Conservation (phyloP, 1,140 invertebrate genomes). For the Mamestra configurata region DNA sequence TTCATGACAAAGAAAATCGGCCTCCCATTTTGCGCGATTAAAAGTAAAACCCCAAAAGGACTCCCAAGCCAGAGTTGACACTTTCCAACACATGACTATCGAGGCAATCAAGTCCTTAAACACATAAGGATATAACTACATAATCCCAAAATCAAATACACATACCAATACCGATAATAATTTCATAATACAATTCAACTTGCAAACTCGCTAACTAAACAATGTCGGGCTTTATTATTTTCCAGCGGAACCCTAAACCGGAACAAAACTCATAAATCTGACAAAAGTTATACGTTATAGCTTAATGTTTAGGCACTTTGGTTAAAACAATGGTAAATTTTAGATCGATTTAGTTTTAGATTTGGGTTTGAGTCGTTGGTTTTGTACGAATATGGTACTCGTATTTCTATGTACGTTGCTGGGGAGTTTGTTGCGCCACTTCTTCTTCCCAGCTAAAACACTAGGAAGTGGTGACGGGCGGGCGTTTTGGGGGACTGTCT, state of each 20-base stretch:
- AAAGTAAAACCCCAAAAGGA: no score
- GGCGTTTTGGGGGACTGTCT: no score
- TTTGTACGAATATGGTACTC: no score
- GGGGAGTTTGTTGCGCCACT: no score
- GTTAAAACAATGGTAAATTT: not conserved
- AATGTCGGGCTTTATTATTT: slow-evolving; percentile 41
- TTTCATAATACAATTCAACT: slow-evolving; percentile 5
- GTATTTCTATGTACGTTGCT: no score
- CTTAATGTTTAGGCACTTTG: slow-evolving; percentile 2
- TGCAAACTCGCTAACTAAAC: slow-evolving; percentile 26
- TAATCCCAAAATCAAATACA: not conserved
- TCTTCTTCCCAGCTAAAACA: no score
- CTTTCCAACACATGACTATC: no score
- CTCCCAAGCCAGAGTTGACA: no score
- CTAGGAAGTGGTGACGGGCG: no score
- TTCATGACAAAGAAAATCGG: no score
- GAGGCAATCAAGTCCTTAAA: no score
- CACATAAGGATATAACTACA: not conserved
- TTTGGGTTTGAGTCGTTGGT: not conserved
- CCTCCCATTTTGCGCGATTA: no score
- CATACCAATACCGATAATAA: not conserved
- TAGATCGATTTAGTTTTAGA: slow-evolving; percentile 14
- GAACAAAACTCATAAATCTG: slow-evolving; percentile 45
- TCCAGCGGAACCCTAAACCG: slow-evolving; percentile 2
- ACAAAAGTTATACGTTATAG: slow-evolving; percentile 33